These are phyloP conservation scores for Aphelenchoides fujianensis DNA, from an alignment of 1,140 invertebrate genomes.

Conservation along the genomic window DNA sequence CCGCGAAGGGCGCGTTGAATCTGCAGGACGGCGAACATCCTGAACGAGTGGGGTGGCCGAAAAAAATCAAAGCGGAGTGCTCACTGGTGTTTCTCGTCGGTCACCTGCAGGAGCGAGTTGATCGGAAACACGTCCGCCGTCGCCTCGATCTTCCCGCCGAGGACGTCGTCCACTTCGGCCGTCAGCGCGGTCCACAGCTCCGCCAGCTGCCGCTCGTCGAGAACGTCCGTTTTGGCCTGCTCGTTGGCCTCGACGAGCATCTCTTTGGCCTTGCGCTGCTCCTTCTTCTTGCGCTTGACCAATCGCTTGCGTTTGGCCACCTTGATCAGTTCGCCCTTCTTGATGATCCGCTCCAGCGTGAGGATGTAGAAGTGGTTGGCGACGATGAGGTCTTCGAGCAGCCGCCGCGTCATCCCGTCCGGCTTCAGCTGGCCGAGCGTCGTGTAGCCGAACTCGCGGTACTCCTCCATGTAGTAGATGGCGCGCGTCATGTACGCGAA, in stretches of 20 bases:
- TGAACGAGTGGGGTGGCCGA: too few relatives aligned
- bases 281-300: slow-evolving; percentile 20
- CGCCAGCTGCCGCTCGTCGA: slow-evolving; percentile 13
- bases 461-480: slow-evolving; percentile 19
- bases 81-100: slow-evolving; percentile 44
- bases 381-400: slow-evolving; percentile 45
- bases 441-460: not conserved
- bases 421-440: slow-evolving; percentile 3
- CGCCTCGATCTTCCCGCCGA: slow-evolving; percentile 18
- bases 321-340: slow-evolving; percentile 24
- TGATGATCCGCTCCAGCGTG: slow-evolving; percentile 39
- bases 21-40: slow-evolving; percentile 34
- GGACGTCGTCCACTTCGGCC: slow-evolving; percentile 30
- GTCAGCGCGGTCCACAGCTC: slow-evolving; percentile 31
- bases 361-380: slow-evolving; percentile 44
- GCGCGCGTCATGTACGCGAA: slow-evolving; percentile 2
- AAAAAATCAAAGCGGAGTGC: too few relatives aligned
- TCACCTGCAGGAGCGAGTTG: slow-evolving; percentile 33
- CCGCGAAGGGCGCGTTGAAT: slow-evolving; percentile 39
- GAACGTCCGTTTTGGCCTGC: slow-evolving; percentile 4
- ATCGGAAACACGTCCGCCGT: slow-evolving; percentile 40
- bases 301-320: slow-evolving; percentile 37
- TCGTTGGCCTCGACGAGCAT: slow-evolving; percentile 16
- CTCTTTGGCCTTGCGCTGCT: slow-evolving; percentile 15
- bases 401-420: not conserved